phyloP scores from a whole-genome alignment of 2,888 invertebrate species.

The Tipula confusa region DNA sequence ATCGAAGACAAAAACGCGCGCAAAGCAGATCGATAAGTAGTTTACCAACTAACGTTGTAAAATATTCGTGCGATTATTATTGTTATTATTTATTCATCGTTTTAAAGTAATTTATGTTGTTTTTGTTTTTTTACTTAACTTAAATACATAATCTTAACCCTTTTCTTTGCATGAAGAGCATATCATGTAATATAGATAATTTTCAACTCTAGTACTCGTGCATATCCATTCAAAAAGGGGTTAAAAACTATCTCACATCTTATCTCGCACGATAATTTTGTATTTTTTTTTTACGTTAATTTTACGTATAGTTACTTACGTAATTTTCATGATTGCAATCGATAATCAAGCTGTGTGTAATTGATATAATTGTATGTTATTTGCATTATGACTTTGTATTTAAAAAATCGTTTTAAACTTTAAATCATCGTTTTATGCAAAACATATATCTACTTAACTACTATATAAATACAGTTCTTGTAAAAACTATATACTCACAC shows the following conservation, averaged over 20 bases:
- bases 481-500: not conserved
- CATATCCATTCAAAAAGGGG: not conserved
- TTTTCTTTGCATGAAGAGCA: not conserved
- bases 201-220: not conserved
- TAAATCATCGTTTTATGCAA: not conserved
- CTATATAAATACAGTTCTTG: not conserved
- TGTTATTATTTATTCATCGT: not conserved
- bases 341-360: not conserved
- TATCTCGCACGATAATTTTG: not conserved
- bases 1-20: not conserved
- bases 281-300: not conserved
- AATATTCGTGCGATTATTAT: slow-evolving; percentile 4
- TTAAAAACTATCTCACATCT: not conserved
- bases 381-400: not conserved
- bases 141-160: not conserved
- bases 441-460: not conserved
- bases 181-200: not conserved
- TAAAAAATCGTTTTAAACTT: not conserved
- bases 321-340: not conserved
- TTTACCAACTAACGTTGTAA: not conserved
- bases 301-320: not conserved
- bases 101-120: slow-evolving; percentile 12
- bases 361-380: not conserved
- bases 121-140: no score
- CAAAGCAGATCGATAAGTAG: not conserved